phyloP scores from a whole-genome alignment of 2,888 invertebrate species.

The Bedellia somnulentella region DNA sequence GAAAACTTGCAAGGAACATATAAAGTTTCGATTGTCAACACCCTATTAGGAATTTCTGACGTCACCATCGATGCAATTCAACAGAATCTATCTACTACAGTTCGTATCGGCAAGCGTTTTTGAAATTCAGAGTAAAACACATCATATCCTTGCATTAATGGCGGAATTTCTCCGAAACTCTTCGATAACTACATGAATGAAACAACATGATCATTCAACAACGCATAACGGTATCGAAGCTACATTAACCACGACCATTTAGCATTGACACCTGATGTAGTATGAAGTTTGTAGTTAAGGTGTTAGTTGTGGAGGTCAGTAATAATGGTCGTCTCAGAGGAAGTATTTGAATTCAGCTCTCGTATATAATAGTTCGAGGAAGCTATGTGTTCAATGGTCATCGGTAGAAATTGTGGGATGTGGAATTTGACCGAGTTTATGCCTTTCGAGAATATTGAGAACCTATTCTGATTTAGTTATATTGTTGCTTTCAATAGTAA shows the following conservation, averaged over 20 bases:
- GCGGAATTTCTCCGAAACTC: not conserved
- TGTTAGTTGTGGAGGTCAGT: not conserved
- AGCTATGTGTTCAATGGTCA: not conserved
- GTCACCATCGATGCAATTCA: too few relatives aligned
- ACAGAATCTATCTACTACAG: too few relatives aligned
- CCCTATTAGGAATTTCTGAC: too few relatives aligned
- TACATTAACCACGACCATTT: constrained; percentile 1
- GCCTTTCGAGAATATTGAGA: too few relatives aligned
- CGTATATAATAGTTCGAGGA: constrained; percentile 1
- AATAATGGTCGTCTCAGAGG: not conserved
- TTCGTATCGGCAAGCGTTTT: too few relatives aligned
- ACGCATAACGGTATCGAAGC: constrained; percentile 1
- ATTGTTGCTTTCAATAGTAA: too few relatives aligned
- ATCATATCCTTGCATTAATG: not conserved
- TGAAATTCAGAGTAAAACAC: too few relatives aligned
- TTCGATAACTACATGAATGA: constrained; percentile 2
- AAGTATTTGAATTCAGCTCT: constrained; percentile 4
- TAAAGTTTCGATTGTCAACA: too few relatives aligned
- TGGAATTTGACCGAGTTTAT: constrained; percentile 4
- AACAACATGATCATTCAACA: constrained; percentile 2
- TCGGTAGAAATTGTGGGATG: constrained; percentile 3
- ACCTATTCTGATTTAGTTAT: too few relatives aligned
- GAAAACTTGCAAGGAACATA: too few relatives aligned
- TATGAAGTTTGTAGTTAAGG: too few relatives aligned
- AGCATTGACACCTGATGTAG: too few relatives aligned